Evolutionary conservation across 2,888 invertebrate species (phyloP).

Genomic region (Tribolium freemani): DNA sequence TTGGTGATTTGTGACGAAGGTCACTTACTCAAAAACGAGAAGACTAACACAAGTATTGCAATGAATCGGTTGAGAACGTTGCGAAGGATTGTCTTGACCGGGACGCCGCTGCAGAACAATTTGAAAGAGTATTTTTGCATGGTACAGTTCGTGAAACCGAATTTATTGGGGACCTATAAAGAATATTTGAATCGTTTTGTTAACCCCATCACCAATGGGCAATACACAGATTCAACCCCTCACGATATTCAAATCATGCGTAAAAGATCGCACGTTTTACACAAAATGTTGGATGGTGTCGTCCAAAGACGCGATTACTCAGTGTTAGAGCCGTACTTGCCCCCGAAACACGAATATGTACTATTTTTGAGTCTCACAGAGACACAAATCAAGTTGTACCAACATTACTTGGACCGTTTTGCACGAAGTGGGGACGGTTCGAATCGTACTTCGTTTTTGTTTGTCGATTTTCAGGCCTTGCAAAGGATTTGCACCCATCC

Average conservation of each 20-base stretch:
- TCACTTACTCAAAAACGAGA: conserved; percentile 95
- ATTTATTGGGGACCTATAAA: conserved; percentile 89
- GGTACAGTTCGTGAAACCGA: conserved; percentile 98
- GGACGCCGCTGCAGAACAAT: conserved; percentile 98
- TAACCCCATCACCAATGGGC: conserved; percentile 97
- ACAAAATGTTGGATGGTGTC: conserved; percentile 93
- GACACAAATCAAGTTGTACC: conserved; percentile 87
- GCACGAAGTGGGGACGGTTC: conserved; percentile 65
- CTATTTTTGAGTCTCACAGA: conserved; percentile 87
- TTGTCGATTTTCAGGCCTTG: conserved; percentile 81
- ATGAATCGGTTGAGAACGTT: conserved; percentile 86
- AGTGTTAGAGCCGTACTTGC: conserved; percentile 93
- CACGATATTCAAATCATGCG: conserved; percentile 95
- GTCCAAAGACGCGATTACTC: conserved; percentile 94
- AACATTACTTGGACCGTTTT: conserved; percentile 81
- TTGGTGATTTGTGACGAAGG: conserved; percentile 98
- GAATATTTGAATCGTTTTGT: conserved; percentile 91
- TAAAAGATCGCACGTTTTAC: conserved; percentile 92
- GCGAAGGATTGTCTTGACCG: conserved; percentile 96
- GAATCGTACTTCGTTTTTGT: conserved; percentile 73
- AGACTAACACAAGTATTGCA: conserved; percentile 88
- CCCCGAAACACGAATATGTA: conserved; percentile 97
- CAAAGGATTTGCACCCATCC: conserved; percentile 91
- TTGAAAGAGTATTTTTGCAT: conserved; percentile 97
- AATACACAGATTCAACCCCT: conserved; percentile 93